phyloP scores from a whole-genome alignment of 2,888 invertebrate genomes.

The Alentia gelatinosa region DNA sequence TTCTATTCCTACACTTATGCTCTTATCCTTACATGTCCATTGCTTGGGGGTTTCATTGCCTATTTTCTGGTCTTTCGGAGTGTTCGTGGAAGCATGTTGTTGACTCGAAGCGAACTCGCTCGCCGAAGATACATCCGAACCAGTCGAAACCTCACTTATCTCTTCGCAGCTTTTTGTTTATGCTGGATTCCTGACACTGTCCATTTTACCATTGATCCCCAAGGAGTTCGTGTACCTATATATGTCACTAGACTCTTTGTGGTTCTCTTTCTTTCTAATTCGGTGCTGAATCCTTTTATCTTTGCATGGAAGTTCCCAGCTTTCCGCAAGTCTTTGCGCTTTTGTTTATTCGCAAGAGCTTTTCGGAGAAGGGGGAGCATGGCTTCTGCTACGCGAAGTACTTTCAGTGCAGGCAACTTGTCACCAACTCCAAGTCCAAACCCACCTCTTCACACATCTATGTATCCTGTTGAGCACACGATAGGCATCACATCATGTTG shows the following conservation, averaged over 20 bases:
- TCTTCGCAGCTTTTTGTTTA: conserved; percentile 22
- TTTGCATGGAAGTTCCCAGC: conserved; percentile 50
- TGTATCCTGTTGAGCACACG: neutral
- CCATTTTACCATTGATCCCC: conserved; percentile 38
- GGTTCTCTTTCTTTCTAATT: conserved; percentile 24
- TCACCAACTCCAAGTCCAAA: conserved; percentile 18
- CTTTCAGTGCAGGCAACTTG: conserved; percentile 22
- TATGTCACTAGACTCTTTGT: neutral
- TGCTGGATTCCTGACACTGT: conserved; percentile 52
- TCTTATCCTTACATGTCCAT: neutral
- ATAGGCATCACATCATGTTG: neutral
- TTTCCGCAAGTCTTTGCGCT: neutral
- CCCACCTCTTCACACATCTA: neutral
- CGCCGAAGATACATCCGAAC: conserved; percentile 32
- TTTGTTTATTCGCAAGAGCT: neutral
- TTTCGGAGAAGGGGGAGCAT: neutral
- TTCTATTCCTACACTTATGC: conserved; percentile 46
- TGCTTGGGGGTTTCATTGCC: neutral
- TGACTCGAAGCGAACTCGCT: conserved; percentile 23
- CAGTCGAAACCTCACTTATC: neutral
- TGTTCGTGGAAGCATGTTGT: conserved; percentile 30
- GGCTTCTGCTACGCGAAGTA: neutral
- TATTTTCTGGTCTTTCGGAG: conserved; percentile 22
- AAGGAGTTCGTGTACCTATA: neutral
- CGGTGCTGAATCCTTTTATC: conserved; percentile 37